Percentiles rank a stretch among this genome's conserved stretches.
These are phyloP conservation scores for Ovis canadensis DNA, from an alignment of 2,113 vertebrate genomes.

Conservation along the genomic window DNA sequence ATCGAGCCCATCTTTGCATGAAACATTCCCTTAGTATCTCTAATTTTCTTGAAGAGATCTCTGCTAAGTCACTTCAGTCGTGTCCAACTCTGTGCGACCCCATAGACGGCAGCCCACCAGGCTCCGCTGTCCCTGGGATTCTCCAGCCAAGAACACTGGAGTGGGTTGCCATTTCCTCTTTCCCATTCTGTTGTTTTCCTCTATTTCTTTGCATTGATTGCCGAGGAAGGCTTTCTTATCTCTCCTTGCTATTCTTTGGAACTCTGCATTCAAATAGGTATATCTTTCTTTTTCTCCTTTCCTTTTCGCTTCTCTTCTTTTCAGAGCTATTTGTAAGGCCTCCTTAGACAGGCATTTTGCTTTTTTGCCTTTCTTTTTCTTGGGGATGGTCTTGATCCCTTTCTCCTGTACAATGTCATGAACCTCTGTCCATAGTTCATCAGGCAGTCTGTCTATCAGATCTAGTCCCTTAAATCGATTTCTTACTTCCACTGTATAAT, in stretches of 20 bases:
- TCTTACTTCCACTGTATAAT: neutral
- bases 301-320: neutral
- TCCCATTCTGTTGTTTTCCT: neutral
- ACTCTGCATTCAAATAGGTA: neutral
- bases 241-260: neutral
- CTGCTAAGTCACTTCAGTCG: neutral
- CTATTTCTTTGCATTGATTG: neutral
- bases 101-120: too few relatives aligned
- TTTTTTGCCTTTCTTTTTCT: neutral
- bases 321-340: neutral
- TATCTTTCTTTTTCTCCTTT: neutral
- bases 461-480: neutral
- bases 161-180: neutral
- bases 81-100: too few relatives aligned
- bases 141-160: too few relatives aligned
- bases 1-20: neutral
- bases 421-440: neutral
- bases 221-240: neutral
- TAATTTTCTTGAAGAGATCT: neutral
- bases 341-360: neutral
- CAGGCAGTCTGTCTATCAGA: neutral
- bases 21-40: neutral
- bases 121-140: too few relatives aligned
- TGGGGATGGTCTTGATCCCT: neutral
- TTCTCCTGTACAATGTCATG: neutral